These are phyloP conservation scores for Panulirus ornatus DNA, from an alignment of 1,140 invertebrate species.

Conservation along the genomic window DNA sequence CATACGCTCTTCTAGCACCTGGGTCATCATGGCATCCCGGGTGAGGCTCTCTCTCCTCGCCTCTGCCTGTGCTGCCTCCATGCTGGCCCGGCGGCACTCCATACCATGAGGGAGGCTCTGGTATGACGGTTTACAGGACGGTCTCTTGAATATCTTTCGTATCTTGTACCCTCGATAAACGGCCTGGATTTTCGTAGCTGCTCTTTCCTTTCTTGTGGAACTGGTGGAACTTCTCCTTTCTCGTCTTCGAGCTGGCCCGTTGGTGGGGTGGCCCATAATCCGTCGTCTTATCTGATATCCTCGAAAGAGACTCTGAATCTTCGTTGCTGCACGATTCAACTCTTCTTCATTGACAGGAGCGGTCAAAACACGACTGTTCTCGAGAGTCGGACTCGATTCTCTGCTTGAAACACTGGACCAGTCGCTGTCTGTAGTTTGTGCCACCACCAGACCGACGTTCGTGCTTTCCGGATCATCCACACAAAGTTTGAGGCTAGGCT, in stretches of 20 bases:
- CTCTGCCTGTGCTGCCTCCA: conserved; percentile 11
- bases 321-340: conserved; percentile 24
- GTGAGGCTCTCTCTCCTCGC: neutral
- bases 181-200: conserved; percentile 36
- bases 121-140: neutral
- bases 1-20: neutral
- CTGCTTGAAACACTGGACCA: neutral
- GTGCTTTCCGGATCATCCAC: too few relatives aligned
- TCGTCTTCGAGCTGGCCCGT: neutral
- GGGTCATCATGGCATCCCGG: neutral
- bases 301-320: conserved; percentile 25
- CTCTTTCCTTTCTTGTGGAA: neutral
- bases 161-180: conserved; percentile 36
- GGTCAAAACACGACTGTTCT: neutral
- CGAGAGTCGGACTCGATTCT: neutral
- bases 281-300: conserved; percentile 7
- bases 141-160: conserved; percentile 19
- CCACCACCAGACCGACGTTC: neutral
- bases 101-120: neutral
- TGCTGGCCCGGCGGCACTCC: neutral
- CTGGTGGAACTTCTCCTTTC: neutral
- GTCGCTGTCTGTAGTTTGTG: neutral
- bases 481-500: too few relatives aligned
- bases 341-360: neutral
- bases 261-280: conserved; percentile 5